A percentile compares a stretch with the other conserved stretches of the same genome.
phyloP scores from a whole-genome alignment of 2,113 vertebrate genomes.

The Ranitomeya imitator region DNA sequence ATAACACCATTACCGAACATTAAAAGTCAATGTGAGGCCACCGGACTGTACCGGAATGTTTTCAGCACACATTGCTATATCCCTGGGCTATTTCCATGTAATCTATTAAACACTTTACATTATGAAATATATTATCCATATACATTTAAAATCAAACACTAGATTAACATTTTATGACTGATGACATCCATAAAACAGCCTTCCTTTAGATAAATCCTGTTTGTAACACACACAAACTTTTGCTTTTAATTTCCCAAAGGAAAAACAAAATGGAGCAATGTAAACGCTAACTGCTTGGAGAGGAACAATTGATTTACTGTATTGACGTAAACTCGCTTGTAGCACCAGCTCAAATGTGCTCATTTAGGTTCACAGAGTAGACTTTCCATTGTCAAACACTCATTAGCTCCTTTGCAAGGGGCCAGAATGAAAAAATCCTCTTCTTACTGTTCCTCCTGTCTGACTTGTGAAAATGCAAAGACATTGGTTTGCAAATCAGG shows the following conservation, averaged over 20 bases:
- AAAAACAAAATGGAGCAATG: constrained; percentile 38
- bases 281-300: constrained; percentile 46
- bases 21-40: constrained; percentile 11
- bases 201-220: constrained; percentile 23
- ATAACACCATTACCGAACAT: constrained; percentile 34
- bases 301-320: constrained; percentile 57
- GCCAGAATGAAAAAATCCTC: constrained; percentile 35
- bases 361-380: constrained; percentile 37
- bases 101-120: constrained; percentile 10
- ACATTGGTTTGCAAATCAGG: not conserved
- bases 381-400: constrained; percentile 51
- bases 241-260: constrained; percentile 50
- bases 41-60: not conserved
- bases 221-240: constrained; percentile 2
- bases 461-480: not conserved
- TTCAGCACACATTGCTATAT: not conserved
- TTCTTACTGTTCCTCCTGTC: constrained; percentile 8
- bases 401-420: constrained; percentile 43
- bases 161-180: constrained; percentile 7
- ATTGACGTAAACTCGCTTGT: constrained; percentile 42
- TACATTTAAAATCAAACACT: constrained; percentile 19
- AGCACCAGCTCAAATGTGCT: constrained; percentile 31
- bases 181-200: not conserved
- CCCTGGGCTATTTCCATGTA: not conserved
- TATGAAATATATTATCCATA: not conserved